These are phyloP conservation scores for Gibbula magus DNA, from an alignment of 2,888 invertebrate species.

Conservation along the genomic window DNA sequence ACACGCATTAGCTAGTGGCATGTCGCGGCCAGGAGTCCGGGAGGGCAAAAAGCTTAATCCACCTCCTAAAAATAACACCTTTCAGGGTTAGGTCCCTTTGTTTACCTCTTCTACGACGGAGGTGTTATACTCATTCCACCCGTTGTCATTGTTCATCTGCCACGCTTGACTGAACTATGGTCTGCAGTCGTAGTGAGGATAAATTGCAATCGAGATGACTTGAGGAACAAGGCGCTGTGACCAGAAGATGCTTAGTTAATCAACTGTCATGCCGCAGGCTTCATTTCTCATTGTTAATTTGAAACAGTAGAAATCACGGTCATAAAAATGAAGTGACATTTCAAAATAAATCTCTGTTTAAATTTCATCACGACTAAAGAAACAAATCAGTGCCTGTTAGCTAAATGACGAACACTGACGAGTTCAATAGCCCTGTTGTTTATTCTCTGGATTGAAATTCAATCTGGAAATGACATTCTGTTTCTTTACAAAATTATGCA, in stretches of 20 bases:
- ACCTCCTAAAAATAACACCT: conserved; percentile 19
- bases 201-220: conserved; percentile 19
- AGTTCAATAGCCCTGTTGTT: too few relatives aligned
- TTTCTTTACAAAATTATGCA: too few relatives aligned
- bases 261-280: neutral
- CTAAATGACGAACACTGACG: too few relatives aligned
- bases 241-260: neutral
- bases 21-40: conserved; percentile 12
- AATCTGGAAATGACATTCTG: too few relatives aligned
- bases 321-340: neutral
- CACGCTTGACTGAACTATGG: neutral
- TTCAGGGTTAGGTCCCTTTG: conserved; percentile 14
- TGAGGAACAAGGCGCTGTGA: neutral
- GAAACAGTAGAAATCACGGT: neutral
- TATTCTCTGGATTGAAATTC: too few relatives aligned
- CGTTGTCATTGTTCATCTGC: conserved; percentile 3
- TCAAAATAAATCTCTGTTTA: neutral
- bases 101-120: conserved; percentile 6
- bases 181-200: neutral
- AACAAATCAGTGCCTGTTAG: conserved; percentile 1
- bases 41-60: conserved; percentile 12
- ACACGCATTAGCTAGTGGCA: conserved; percentile 12
- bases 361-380: neutral
- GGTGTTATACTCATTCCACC: conserved; percentile 9
- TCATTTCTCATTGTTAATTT: neutral